phyloP scores from a whole-genome alignment of 2,888 invertebrate genomes.

The Seira sanloemensis region DNA sequence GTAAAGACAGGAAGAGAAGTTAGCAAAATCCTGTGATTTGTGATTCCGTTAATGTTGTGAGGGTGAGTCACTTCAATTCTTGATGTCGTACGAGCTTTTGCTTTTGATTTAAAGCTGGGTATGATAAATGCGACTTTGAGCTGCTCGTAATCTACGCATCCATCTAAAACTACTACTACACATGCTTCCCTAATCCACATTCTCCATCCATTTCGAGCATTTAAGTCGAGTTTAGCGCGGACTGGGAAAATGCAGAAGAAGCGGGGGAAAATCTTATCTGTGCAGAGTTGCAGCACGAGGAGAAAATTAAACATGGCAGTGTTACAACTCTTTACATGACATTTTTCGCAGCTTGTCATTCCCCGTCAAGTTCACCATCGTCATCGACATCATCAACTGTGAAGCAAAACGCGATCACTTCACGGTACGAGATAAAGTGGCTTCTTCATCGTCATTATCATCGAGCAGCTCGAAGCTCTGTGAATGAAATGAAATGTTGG shows the following conservation, averaged over 20 bases:
- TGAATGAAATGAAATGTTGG: neutral
- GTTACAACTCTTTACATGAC: conserved; percentile 32
- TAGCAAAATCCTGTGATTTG: too few relatives aligned
- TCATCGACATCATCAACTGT: neutral
- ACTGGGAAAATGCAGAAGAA: too few relatives aligned
- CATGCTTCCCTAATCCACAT: too few relatives aligned
- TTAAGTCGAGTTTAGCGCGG: too few relatives aligned
- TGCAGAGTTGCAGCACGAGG: neutral
- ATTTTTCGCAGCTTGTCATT: conserved; percentile 47
- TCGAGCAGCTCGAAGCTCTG: neutral
- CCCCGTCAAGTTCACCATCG: conserved; percentile 42
- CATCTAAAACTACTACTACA: neutral
- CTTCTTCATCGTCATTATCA: conserved; percentile 26
- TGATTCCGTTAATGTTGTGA: too few relatives aligned
- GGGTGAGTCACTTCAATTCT: too few relatives aligned
- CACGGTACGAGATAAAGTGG: neutral
- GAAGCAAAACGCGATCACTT: neutral
- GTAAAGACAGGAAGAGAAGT: too few relatives aligned
- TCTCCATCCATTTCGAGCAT: too few relatives aligned
- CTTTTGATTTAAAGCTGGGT: too few relatives aligned
- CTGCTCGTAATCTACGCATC: neutral
- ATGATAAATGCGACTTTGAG: neutral
- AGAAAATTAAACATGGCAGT: conserved; percentile 55
- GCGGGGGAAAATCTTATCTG: neutral
- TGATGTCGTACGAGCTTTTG: too few relatives aligned